These are phyloP conservation scores for Chanos chanos DNA, from an alignment of 2,797 vertebrate genomes.

Conservation along the genomic window DNA sequence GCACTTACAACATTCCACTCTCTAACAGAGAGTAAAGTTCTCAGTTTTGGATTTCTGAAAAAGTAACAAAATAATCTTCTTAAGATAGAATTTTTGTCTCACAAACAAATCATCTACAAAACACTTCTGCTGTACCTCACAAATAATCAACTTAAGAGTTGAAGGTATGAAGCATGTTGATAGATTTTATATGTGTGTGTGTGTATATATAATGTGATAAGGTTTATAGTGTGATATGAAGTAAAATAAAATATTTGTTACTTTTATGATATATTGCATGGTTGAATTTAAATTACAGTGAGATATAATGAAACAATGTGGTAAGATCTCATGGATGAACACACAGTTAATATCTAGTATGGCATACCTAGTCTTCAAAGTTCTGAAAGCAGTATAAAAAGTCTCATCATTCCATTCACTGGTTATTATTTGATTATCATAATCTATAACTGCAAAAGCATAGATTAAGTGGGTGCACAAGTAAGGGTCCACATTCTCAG, in stretches of 20 bases:
- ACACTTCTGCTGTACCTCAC: neutral
- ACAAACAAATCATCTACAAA: too few relatives aligned
- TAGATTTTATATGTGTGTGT: too few relatives aligned
- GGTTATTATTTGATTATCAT: slow-evolving; percentile 60
- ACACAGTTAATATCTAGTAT: neutral
- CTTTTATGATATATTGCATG: too few relatives aligned
- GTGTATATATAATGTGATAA: too few relatives aligned
- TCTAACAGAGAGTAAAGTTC: slow-evolving; percentile 74
- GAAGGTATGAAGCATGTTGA: neutral
- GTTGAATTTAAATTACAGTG: too few relatives aligned
- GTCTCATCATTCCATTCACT: slow-evolving; percentile 68
- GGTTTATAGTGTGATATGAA: too few relatives aligned
- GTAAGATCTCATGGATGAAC: too few relatives aligned
- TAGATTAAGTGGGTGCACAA: slow-evolving; percentile 80
- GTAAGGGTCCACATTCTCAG: slow-evolving; percentile 69
- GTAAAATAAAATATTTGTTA: too few relatives aligned
- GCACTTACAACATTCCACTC: slow-evolving; percentile 78
- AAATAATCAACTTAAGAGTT: neutral
- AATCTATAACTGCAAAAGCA: slow-evolving; percentile 74
- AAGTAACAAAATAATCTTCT: neutral
- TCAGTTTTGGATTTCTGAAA: slow-evolving; percentile 70
- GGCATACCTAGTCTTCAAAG: slow-evolving; percentile 67
- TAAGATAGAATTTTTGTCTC: neutral
- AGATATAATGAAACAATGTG: too few relatives aligned
- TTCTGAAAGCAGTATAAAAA: slow-evolving; percentile 70